Evolutionary conservation across 2,888 invertebrate species (phyloP).

Genomic region (Perizoma flavofasciatum): DNA sequence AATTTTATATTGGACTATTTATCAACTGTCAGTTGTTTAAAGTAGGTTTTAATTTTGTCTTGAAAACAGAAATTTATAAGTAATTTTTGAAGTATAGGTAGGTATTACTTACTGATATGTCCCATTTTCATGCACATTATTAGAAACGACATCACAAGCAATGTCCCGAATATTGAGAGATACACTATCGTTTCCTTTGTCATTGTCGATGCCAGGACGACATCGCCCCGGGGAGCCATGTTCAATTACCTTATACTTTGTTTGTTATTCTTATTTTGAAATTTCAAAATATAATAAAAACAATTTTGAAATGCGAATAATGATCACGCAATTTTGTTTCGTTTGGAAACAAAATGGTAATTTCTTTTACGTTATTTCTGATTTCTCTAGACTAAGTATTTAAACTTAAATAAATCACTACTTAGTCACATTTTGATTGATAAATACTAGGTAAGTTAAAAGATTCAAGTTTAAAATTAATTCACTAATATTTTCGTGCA

Average conservation of each 20-base stretch:
- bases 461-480: too few species aligned
- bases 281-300: conserved; percentile 4
- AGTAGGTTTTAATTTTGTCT: too few species aligned
- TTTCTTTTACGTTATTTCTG: not conserved
- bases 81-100: not conserved
- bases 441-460: too few species aligned
- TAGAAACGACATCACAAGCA: conserved; percentile 57
- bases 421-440: too few species aligned
- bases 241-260: not conserved
- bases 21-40: too few species aligned
- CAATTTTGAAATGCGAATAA: not conserved
- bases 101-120: conserved; percentile 54
- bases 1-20: too few species aligned
- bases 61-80: too few species aligned
- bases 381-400: too few species aligned
- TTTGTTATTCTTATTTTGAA: conserved; percentile 2
- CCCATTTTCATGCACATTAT: conserved; percentile 61
- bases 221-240: conserved; percentile 14
- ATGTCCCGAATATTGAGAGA: conserved; percentile 45
- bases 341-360: conserved; percentile 31
- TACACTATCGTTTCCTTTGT: conserved; percentile 27
- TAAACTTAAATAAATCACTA: not conserved
- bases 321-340: conserved; percentile 41
- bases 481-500: not conserved
- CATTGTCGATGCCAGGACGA: too few species aligned